phyloP scores from a whole-genome alignment of 30 jellyfish, hydroid and myxozoan genomes.

The Aurelia aurita region DNA sequence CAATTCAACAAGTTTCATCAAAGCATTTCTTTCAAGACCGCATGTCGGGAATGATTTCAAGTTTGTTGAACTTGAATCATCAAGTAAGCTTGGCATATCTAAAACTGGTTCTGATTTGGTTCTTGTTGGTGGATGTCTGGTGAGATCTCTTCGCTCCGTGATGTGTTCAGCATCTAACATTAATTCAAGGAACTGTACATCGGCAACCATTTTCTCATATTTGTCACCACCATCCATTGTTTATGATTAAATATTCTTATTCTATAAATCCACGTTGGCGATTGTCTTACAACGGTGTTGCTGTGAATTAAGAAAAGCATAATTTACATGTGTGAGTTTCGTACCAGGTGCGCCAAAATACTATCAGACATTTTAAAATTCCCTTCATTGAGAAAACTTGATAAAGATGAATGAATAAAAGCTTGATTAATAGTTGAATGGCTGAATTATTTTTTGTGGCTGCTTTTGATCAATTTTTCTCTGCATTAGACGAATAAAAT shows the following conservation, averaged over 20 bases:
- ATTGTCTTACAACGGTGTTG: too few relatives aligned
- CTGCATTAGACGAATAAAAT: too few relatives aligned
- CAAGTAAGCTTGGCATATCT: not conserved
- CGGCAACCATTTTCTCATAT: constrained; percentile 3
- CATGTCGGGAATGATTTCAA: not conserved
- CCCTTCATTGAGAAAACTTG: too few relatives aligned
- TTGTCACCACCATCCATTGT: constrained; percentile 1
- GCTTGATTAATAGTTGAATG: too few relatives aligned
- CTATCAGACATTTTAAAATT: too few relatives aligned
- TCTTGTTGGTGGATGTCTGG: constrained; percentile 15
- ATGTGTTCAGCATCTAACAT: not conserved
- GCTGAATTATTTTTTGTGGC: too few relatives aligned
- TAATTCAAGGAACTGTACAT: constrained; percentile 13
- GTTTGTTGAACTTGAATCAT: constrained; percentile 4
- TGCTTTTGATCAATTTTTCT: too few relatives aligned
- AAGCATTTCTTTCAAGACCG: not conserved
- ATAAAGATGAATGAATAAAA: too few relatives aligned
- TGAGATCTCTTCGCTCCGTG: not conserved
- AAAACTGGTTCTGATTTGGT: constrained; percentile 19
- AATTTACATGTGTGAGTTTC: too few relatives aligned
- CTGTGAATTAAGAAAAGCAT: too few relatives aligned
- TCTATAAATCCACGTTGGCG: too few relatives aligned
- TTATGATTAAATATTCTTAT: not conserved
- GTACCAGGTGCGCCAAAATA: too few relatives aligned
- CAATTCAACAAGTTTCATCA: not conserved